Conservation (phyloP, 2,113 vertebrate genomes). For the Acinonyx jubatus region DNA sequence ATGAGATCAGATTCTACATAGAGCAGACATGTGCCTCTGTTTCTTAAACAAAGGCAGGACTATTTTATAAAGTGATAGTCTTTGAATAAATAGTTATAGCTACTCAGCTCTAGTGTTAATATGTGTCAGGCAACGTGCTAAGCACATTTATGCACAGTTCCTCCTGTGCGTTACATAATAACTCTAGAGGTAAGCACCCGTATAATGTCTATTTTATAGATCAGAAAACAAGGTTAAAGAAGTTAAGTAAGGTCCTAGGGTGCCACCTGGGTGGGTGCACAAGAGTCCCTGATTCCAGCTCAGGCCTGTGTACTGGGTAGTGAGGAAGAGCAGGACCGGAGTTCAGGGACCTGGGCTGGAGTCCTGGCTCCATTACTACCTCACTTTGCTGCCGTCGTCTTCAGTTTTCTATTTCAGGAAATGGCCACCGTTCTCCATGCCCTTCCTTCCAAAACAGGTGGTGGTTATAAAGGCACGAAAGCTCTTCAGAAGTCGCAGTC, state of each 20-base stretch:
- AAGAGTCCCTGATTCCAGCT: background rate
- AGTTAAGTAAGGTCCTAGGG: background rate
- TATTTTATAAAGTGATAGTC: background rate
- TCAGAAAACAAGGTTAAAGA: background rate
- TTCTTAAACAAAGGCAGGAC: background rate
- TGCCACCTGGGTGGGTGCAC: background rate
- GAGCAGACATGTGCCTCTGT: background rate
- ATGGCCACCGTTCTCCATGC: background rate
- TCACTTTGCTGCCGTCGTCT: background rate
- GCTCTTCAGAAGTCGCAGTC: background rate
- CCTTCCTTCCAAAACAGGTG: background rate
- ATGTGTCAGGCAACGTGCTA: too few relatives aligned
- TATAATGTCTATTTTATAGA: background rate
- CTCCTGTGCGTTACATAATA: background rate
- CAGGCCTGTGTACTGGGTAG: background rate
- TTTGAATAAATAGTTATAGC: background rate
- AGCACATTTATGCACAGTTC: background rate
- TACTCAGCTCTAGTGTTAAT: background rate
- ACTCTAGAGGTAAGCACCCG: background rate
- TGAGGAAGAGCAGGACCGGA: constrained; percentile 31
- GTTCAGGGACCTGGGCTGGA: constrained; percentile 19
- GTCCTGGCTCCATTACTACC: background rate
- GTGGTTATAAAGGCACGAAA: background rate
- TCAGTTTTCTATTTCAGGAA: constrained; percentile 18
- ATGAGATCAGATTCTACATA: background rate